These are phyloP conservation scores for Hylaea fasciaria DNA, from an alignment of 2,888 invertebrate genomes.

Conservation along the genomic window DNA sequence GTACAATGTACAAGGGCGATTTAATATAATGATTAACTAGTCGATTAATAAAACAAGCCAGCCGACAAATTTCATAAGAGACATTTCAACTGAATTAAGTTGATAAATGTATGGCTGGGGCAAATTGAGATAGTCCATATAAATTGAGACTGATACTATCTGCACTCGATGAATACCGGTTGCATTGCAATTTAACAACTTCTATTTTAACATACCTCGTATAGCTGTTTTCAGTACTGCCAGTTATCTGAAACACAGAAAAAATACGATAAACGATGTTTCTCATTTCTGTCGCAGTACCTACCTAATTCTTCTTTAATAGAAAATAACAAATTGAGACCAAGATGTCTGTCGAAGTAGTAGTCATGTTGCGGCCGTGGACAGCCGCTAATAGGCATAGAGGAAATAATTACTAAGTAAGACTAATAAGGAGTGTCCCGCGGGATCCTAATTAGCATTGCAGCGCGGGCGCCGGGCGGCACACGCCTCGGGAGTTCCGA, in stretches of 20 bases:
- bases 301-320: not conserved
- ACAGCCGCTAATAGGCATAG: too few species aligned
- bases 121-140: not conserved
- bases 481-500: constrained; percentile 59
- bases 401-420: too few species aligned
- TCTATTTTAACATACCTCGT: constrained; percentile 40
- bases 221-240: constrained; percentile 37
- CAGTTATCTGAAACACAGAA: constrained; percentile 54
- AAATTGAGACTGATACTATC: not conserved
- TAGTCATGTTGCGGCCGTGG: too few species aligned
- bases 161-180: not conserved
- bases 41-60: constrained; percentile 56
- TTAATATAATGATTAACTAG: too few species aligned
- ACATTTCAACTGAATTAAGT: not conserved
- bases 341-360: too few species aligned
- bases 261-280: constrained; percentile 33
- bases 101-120: not conserved
- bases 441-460: constrained; percentile 62
- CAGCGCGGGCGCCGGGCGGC: constrained; percentile 40
- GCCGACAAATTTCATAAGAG: constrained; percentile 52
- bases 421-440: constrained; percentile 40
- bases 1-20: too few species aligned
- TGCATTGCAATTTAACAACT: constrained; percentile 1
- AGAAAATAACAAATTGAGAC: too few species aligned
- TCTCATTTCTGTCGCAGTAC: constrained; percentile 14